Base-by-base conservation (phyloP, 1,140 invertebrate genomes). In the Hesperophylax magnus region DNA sequence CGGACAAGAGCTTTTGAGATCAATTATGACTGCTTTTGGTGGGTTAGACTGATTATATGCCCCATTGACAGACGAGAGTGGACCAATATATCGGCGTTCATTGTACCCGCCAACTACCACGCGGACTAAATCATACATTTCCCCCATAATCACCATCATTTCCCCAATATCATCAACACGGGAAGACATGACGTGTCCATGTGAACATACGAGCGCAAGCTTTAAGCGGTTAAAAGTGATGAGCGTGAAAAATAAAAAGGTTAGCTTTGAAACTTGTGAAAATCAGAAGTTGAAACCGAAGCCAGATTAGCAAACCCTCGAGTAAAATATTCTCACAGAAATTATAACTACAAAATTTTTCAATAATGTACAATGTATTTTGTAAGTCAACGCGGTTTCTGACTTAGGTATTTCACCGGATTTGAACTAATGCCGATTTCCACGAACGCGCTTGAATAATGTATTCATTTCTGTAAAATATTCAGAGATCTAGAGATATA, bases 401-500 rank as follows among this genome's bases (percentile, higher is more conserved):
- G 54, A 18, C 53, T 54, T n/a, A 9, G 67, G 17, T 65, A 31
- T 65, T 22, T 24, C 39, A 52, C 18, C 18, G 47, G 61, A 18
- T 78, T 78, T 27, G 24, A 27, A 22, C 58, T 65, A 65, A 56
- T 52, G 31, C 58, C 76, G 61, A 78, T 79, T 79, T 79, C 69
- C 78, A 72, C 47, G 56, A 72, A 56, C n/a, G 24, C 69, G 79
- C 39, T 39, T n/a, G 63, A 81, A 78, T 78, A 77, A 78, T 58
- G 27, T 52, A 81, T 81, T 53, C 76, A 81, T 61, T 34, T 53
- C 31, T 52, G 14, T 77, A 77, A 77, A 77, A 67, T 81, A 81
- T 77, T 72, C 72, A 63, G 31, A 81, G 80, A 81, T 81, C 18
- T 14, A 72, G 75, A 81, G 74, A 81, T 78, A 78, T 34, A 39